Evolutionary conservation across 2,797 vertebrate genomes (phyloP).

Genomic region (Phoxinus dragarum): DNA sequence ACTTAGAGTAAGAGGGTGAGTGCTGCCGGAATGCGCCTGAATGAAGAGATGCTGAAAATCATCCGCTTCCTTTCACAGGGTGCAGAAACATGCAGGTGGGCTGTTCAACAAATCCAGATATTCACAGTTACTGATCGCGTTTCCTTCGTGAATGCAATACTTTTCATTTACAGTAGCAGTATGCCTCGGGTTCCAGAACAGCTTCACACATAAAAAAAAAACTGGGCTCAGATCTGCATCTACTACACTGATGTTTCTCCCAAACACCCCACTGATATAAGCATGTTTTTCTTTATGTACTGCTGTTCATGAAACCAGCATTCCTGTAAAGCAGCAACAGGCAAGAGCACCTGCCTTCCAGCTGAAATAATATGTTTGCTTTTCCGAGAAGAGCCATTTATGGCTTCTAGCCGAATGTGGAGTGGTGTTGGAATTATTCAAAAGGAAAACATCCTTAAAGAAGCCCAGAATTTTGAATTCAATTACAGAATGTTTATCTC

Average conservation of each 20-base stretch:
- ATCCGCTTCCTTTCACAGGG: conserved; percentile 29
- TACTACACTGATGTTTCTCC: neutral
- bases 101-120: conserved; percentile 21
- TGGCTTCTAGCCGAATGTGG: neutral
- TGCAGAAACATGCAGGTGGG: conserved; percentile 35
- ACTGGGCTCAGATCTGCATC: neutral
- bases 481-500: conserved; percentile 55
- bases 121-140: neutral
- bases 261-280: conserved; percentile 13
- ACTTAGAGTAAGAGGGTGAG: conserved; percentile 27
- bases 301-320: conserved; percentile 17
- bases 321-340: conserved; percentile 26
- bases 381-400: conserved; percentile 22
- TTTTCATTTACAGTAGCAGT: conserved; percentile 22
- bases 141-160: conserved; percentile 3
- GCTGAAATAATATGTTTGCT: conserved; percentile 33
- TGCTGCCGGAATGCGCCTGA: conserved; percentile 29
- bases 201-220: neutral
- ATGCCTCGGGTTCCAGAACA: neutral
- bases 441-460: conserved; percentile 56
- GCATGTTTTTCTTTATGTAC: conserved; percentile 31
- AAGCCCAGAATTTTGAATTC: conserved; percentile 64
- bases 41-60: conserved; percentile 23
- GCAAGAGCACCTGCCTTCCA: conserved; percentile 16
- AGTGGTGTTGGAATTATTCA: conserved; percentile 53